phyloP scores from a whole-genome alignment of 2,113 vertebrate species.

The Procavia capensis region DNA sequence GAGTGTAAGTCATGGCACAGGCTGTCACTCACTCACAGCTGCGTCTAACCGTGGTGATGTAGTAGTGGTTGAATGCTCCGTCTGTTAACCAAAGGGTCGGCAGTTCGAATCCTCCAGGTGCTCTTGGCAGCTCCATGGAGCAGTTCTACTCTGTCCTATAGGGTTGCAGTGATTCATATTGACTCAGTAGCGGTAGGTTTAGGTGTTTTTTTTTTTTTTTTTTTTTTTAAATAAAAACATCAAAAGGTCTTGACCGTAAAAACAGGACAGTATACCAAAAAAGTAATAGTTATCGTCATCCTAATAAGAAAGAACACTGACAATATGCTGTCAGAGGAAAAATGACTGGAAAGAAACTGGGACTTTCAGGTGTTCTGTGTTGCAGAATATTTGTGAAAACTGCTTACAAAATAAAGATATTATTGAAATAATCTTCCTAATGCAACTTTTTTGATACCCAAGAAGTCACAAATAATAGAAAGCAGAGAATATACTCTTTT shows the following conservation, averaged over 20 bases:
- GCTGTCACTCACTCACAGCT: slow-evolving; percentile 1
- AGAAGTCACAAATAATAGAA: slow-evolving; percentile 18
- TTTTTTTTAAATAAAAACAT: slow-evolving; percentile 35
- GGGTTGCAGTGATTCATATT: too few species aligned
- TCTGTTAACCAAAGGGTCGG: too few species aligned
- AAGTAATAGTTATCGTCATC: not conserved
- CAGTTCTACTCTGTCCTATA: too few species aligned
- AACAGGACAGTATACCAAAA: not conserved
- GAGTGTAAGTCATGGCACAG: not conserved
- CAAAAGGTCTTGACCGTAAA: not conserved
- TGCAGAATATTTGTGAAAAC: slow-evolving; percentile 31
- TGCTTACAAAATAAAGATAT: slow-evolving; percentile 42
- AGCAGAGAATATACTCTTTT: slow-evolving; percentile 55
- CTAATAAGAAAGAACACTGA: not conserved
- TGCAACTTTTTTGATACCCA: slow-evolving; percentile 39
- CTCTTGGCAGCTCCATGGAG: too few species aligned
- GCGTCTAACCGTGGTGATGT: too few species aligned
- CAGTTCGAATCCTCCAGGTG: too few species aligned
- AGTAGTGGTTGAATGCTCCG: too few species aligned
- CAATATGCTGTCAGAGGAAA: not conserved
- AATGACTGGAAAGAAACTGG: not conserved
- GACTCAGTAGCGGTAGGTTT: too few species aligned
- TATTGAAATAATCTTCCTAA: not conserved
- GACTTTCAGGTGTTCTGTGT: not conserved
- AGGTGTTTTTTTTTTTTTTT: too few species aligned